Evolutionary conservation across 2,113 vertebrate species (phyloP).

Genomic region (Chamaetylas fuelleborni): DNA sequence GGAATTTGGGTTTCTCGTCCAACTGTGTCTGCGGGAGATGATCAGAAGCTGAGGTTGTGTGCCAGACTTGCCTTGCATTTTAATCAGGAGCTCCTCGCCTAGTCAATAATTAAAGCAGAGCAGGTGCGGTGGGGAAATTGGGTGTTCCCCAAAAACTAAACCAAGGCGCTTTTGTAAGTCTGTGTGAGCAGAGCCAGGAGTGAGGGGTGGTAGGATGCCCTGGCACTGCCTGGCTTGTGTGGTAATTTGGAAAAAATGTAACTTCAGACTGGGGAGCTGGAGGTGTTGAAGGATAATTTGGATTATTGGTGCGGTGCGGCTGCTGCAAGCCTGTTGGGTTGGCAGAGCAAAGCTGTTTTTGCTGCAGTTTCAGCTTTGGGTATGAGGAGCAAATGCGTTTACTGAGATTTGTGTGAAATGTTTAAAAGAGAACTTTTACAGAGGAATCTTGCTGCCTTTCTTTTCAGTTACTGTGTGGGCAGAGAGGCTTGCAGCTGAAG

Average conservation of each 20-base stretch:
- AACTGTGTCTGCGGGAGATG: not conserved
- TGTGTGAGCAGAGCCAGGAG: not conserved
- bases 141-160: constrained; percentile 40
- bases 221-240: not conserved
- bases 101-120: constrained; percentile 20
- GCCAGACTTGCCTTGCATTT: constrained; percentile 32
- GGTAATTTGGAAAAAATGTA: not conserved
- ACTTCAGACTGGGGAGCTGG: not conserved
- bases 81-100: not conserved
- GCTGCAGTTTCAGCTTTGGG: not conserved
- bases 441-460: not conserved
- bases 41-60: constrained; percentile 1
- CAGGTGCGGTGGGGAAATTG: constrained; percentile 13
- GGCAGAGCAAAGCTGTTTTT: not conserved
- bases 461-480: not conserved
- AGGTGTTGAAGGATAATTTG: not conserved
- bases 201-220: not conserved
- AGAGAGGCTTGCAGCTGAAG: not conserved
- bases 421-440: not conserved
- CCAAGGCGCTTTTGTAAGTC: constrained; percentile 19
- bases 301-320: fast-evolving
- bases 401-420: not conserved
- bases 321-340: not conserved
- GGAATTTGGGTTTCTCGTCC: not conserved
- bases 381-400: not conserved